phyloP scores from a whole-genome alignment of 1,140 invertebrate species.

The Solenopsis fugax region DNA sequence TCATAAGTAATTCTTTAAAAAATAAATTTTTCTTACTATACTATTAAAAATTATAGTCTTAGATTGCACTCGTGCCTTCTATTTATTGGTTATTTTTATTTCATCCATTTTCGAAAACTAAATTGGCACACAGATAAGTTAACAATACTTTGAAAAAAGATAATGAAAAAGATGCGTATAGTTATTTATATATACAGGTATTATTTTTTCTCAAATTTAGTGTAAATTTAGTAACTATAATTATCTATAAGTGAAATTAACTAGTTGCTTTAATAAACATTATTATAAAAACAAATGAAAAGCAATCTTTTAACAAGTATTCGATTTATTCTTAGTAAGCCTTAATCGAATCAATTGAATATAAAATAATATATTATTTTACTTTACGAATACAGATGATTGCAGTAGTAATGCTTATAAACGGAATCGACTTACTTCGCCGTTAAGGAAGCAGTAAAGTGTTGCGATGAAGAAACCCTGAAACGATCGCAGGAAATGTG shows the following conservation, averaged over 20 bases:
- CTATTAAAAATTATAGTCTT: neutral
- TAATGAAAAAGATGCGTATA: neutral
- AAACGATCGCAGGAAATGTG: conserved; percentile 94
- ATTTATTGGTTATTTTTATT: neutral
- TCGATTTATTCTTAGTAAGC: neutral
- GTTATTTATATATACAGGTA: neutral
- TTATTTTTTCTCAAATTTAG: neutral
- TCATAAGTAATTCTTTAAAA: neutral
- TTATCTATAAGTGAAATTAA: neutral
- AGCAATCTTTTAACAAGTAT: neutral
- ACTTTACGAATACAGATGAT: neutral
- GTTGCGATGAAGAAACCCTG: conserved; percentile 95
- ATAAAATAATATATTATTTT: conserved; percentile 3
- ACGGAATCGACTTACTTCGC: conserved; percentile 89
- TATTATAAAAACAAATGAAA: neutral
- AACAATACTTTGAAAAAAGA: neutral
- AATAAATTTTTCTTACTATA: neutral
- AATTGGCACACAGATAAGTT: no score
- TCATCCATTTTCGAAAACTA: neutral
- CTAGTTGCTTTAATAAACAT: neutral
- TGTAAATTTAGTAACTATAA: neutral
- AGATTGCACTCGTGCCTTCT: neutral
- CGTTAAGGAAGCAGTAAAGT: conserved; percentile 95
- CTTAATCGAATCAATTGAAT: neutral
- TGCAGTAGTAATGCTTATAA: neutral